A percentile compares a stretch with the other conserved stretches of the same genome.
Conservation (phyloP, 2,797 vertebrate genomes). For the Vultur gryphus region DNA sequence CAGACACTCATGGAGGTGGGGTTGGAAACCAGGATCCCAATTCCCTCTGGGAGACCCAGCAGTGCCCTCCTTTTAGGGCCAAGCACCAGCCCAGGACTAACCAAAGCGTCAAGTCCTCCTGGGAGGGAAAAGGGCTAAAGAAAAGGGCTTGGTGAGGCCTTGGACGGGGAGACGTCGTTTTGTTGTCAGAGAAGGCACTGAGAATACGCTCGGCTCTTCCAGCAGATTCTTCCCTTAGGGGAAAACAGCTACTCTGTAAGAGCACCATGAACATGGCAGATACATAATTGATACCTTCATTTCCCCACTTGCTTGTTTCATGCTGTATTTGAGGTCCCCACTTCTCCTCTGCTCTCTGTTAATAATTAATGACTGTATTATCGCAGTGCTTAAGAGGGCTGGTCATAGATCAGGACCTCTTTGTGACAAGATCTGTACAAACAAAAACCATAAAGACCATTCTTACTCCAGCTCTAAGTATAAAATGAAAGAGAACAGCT, state of each 20-base stretch:
- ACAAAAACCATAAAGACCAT: background rate
- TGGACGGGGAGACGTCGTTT: rapidly evolving
- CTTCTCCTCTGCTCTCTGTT: background rate
- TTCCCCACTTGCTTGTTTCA: background rate
- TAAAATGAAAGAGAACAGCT: background rate
- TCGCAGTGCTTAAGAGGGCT: background rate
- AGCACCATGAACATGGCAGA: background rate
- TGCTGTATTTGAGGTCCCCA: background rate
- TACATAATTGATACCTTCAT: conserved; percentile 3
- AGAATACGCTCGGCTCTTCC: background rate
- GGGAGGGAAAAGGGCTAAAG: background rate
- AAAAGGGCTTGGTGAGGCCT: background rate
- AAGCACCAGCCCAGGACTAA: background rate
- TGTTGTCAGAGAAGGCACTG: background rate
- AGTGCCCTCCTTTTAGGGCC: background rate
- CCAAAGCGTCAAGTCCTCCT: background rate
- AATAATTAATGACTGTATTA: conserved; percentile 13
- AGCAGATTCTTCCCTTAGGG: background rate
- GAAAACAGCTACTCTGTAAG: background rate
- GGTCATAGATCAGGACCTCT: background rate
- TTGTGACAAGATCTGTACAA: background rate
- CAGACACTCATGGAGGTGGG: background rate
- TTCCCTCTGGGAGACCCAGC: background rate
- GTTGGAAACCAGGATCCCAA: background rate
- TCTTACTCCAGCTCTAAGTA: background rate